Base-by-base conservation (phyloP, 2,797 vertebrate species). In the Sebastes matsubarae region DNA sequence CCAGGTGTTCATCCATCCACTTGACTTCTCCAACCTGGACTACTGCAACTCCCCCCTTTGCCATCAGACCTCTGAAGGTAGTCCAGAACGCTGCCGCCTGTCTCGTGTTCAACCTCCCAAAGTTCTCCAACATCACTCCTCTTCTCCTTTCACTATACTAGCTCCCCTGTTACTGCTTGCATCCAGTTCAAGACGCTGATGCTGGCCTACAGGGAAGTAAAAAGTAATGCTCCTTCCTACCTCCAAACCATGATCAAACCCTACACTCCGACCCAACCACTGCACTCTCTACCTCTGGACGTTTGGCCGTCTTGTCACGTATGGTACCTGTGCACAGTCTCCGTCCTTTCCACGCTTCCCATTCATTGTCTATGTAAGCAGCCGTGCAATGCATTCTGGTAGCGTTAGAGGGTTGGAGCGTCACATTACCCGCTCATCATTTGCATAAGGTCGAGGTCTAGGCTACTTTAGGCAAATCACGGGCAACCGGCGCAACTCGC, bases 381-480 rank as follows among this genome's bases (percentile, higher is more conserved):
- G 14, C 38, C 0, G 38, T 46, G 38, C 38, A 16, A 46, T 46
- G 38, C 38, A 46, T 46, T 46, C 38, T 46, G 38, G 38, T 46
- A 46, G 38, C 38, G 6, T 36, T 25, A 25, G 38, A 46, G 42
- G 14, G 42, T 46, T 18, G 0, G 6, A 0, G 14, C 42, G 14
- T 18, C 42, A 46, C 42, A 46, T 46, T 46, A 0, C 0, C 42
- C 6, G 1, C 42, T 46, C 1, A 0, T 16, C 42, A 46, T 18
- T 46, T 46, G 42, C 42, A 46, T 46, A 46, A 18, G 0, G 42
- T 46, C 0, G 42, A 46, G 42, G 14, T 46, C 0, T 46, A 46
- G 42, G 42, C 14, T 46, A 46, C 14, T 46, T 18, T 16, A 46
- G 38, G 38, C 38, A 42, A 42, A 42, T 42, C 1, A 34, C 9